A percentile compares a stretch with the other conserved stretches of the same genome.
Evolutionary conservation across 2,797 vertebrate species (phyloP).

Genomic region (Ctenopoma kingsleyae): DNA sequence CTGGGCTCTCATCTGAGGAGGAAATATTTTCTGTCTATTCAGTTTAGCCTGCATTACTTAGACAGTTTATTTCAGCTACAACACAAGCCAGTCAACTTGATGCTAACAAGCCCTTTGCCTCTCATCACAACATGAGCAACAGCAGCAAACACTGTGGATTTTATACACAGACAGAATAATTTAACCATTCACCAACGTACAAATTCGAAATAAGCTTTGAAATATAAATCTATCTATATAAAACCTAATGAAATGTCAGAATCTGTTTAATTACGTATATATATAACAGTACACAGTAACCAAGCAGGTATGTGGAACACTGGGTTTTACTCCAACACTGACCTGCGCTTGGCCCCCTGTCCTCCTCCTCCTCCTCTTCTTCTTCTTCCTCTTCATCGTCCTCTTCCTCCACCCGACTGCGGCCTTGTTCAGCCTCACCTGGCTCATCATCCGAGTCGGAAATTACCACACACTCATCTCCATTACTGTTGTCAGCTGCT

Average conservation of each 20-base stretch:
- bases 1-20: conserved; percentile 80
- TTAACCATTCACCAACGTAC: background rate
- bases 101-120: conserved; percentile 1
- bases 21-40: conserved; percentile 67
- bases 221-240: background rate
- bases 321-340: conserved; percentile 27
- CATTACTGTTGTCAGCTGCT: conserved; percentile 80
- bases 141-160: background rate
- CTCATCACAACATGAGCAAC: conserved; percentile 3
- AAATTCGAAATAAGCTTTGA: background rate
- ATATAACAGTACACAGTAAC: background rate
- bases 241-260: background rate
- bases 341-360: conserved; percentile 75
- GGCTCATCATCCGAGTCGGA: conserved; percentile 88
- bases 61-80: conserved; percentile 50
- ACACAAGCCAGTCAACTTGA: conserved; percentile 26
- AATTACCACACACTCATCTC: conserved; percentile 90
- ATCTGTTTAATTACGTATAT: background rate
- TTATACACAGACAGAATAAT: background rate
- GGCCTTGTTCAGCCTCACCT: conserved; percentile 62
- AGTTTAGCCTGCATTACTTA: conserved; percentile 61
- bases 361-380: conserved; percentile 58
- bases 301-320: background rate
- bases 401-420: conserved; percentile 56
- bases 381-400: conserved; percentile 65